These are phyloP conservation scores for Microctenopoma lineatum DNA, from an alignment of 2,797 vertebrate species.

Conservation along the genomic window DNA sequence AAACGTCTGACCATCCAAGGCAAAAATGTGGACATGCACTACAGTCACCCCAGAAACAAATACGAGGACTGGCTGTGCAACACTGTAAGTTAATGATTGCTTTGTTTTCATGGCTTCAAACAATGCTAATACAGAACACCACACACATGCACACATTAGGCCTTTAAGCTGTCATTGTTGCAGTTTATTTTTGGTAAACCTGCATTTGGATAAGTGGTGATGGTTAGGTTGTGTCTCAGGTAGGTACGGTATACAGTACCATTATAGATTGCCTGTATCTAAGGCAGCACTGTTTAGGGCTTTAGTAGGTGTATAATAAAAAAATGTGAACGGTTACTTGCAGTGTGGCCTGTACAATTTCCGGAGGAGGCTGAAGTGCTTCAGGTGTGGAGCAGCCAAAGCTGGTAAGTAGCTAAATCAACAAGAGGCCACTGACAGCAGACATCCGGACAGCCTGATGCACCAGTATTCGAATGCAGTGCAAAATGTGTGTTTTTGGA, in stretches of 20 bases:
- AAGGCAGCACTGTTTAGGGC: constrained; percentile 74
- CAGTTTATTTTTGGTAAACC: constrained; percentile 36
- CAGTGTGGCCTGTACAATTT: constrained; percentile 99
- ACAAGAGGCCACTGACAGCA: constrained; percentile 78
- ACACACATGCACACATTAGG: constrained; percentile 25
- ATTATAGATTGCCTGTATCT: constrained; percentile 71
- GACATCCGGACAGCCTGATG: constrained; percentile 62
- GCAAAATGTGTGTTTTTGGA: constrained; percentile 49
- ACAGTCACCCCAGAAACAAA: constrained; percentile 97
- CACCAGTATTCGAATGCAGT: constrained; percentile 56
- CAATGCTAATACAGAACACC: constrained; percentile 32
- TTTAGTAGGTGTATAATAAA: constrained; percentile 83
- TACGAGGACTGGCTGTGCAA: constrained; percentile 99
- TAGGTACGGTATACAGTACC: constrained; percentile 71
- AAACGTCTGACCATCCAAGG: constrained; percentile 96
- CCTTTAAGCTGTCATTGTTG: constrained; percentile 29
- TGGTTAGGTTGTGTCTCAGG: constrained; percentile 66
- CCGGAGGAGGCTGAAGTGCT: constrained; percentile 99
- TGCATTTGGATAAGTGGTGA: constrained; percentile 44
- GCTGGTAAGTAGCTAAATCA: constrained; percentile 89
- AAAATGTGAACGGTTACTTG: constrained; percentile 86
- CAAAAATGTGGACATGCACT: constrained; percentile 97
- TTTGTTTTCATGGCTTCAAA: constrained; percentile 30
- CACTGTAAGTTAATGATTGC: constrained; percentile 87
- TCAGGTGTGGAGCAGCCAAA: constrained; percentile 98